Evolutionary conservation across 1,140 invertebrate species (phyloP), one percentile per base, ranked within the genome.

Genomic region (Drosophila subpulchrella): DNA sequence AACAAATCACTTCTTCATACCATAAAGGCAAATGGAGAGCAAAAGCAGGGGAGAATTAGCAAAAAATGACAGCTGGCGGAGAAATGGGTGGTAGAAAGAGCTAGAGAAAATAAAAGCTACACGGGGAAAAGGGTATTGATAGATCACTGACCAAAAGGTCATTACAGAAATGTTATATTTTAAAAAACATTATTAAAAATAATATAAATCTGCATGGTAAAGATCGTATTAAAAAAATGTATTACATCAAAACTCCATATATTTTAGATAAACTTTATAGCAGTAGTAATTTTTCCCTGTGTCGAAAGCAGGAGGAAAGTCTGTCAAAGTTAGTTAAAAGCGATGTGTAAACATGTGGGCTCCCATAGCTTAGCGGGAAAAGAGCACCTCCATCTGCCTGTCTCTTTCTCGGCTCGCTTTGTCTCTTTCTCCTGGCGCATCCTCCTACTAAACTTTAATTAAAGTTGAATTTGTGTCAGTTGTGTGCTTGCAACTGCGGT

Each of bases 401-500:
- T 51, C n/a, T 20, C 20, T 5, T 32, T 5, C 20, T 20, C 17
- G 5, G 12, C 4, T 46, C 12, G 13, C 6, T 34, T 27, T 6
- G 10, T 41, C 34, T 11, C 20, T 12, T 34, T 50, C 48, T 53
- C 2, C 30, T 15, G 13, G 38, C 20, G 60, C 70, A 60, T 53
- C 34, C 47, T 66, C 53, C 15, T 61, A 15, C 38, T 46, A 59
- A 79, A 78, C 77, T 72, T 72, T 75, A 76, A 86, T 88, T 86
- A 82, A 88, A 88, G 79, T 79, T 82, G 79, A 75, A 82, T 88
- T 88, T 82, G 83, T 88, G 78, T 82, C 82, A 79, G 79, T 72
- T 82, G 68, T 65, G 54, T 32, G 32, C 8, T 15, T 72, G 72
- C 75, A 51, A 71, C 71, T 76, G 55, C 46, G 46, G 57, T 39